Evolutionary conservation across 2,888 invertebrate genomes (phyloP).

Genomic region (Andrena haemorrhoa): DNA sequence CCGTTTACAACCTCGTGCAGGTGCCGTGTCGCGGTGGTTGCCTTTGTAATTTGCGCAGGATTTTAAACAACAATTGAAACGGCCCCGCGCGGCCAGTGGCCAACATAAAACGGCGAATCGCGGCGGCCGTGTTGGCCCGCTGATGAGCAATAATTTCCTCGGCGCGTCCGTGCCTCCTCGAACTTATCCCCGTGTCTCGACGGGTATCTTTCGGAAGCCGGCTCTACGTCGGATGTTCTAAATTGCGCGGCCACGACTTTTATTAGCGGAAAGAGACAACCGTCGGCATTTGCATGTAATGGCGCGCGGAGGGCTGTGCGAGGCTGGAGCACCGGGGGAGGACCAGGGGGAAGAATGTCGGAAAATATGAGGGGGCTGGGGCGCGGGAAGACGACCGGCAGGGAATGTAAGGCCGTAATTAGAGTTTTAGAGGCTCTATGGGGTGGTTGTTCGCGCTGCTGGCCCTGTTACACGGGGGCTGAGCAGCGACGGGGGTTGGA

Average conservation of each 20-base stretch:
- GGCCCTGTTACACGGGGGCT: slow-evolving; percentile 42
- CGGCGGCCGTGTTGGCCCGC: slow-evolving; percentile 23
- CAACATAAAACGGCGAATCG: slow-evolving; percentile 51
- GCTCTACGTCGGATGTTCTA: slow-evolving; percentile 76
- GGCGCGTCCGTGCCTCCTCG: slow-evolving; percentile 40
- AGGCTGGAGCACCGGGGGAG: slow-evolving; percentile 48
- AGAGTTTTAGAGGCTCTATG: slow-evolving; percentile 82
- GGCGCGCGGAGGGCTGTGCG: slow-evolving; percentile 67
- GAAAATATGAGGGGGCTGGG: slow-evolving; percentile 69
- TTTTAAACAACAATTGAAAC: slow-evolving; percentile 58
- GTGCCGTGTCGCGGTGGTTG: neutral
- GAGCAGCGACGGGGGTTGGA: slow-evolving; percentile 32
- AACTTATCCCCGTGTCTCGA: slow-evolving; percentile 61
- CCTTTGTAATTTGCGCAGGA: slow-evolving; percentile 20
- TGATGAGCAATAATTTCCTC: slow-evolving; percentile 71
- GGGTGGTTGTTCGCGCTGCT: slow-evolving; percentile 71
- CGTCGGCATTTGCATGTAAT: slow-evolving; percentile 83
- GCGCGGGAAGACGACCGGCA: slow-evolving; percentile 59
- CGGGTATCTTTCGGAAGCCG: slow-evolving; percentile 69
- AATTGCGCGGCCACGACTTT: slow-evolving; percentile 79
- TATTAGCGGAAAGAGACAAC: slow-evolving; percentile 82
- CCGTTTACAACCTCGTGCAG: slow-evolving; percentile 23
- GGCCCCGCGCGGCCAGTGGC: slow-evolving; percentile 38
- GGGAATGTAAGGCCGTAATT: slow-evolving; percentile 80
- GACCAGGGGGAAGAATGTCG: slow-evolving; percentile 62